Conservation (phyloP, 1,140 invertebrate genomes). For the Dufourea novaeangliae region DNA sequence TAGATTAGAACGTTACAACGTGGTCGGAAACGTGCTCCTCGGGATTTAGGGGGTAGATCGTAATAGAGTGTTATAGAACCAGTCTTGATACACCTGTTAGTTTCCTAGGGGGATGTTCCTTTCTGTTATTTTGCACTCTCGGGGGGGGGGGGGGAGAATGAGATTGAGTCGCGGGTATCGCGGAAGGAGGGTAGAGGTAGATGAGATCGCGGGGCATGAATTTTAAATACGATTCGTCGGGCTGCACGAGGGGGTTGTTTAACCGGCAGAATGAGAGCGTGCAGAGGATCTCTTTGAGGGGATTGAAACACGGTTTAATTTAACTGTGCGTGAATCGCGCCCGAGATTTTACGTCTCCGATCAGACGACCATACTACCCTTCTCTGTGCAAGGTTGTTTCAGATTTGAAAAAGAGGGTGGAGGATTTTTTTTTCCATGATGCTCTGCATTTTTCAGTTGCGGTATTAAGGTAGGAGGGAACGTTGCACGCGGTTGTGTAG, state of each 20-base stretch:
- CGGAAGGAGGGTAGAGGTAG: neutral
- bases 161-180: no score
- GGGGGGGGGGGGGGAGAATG: neutral
- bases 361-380: neutral
- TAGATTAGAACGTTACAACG: neutral
- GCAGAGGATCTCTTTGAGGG: conserved; percentile 19
- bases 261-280: conserved; percentile 7
- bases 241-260: conserved; percentile 31
- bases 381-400: neutral
- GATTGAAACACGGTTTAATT: conserved; percentile 37
- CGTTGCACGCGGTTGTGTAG: neutral
- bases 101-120: no score
- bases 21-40: neutral
- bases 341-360: neutral
- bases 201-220: conserved; percentile 34
- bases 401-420: neutral
- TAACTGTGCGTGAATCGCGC: neutral
- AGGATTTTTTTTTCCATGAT: neutral
- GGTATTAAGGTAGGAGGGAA: no score
- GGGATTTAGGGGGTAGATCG: no score
- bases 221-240: conserved; percentile 34
- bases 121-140: neutral
- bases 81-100: no score
- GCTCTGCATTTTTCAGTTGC: neutral
- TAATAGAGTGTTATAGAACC: no score